Evolutionary conservation across 2,888 invertebrate species (phyloP), one percentile per base, ranked within the genome.

Genomic region (Idaea dimidiata): DNA sequence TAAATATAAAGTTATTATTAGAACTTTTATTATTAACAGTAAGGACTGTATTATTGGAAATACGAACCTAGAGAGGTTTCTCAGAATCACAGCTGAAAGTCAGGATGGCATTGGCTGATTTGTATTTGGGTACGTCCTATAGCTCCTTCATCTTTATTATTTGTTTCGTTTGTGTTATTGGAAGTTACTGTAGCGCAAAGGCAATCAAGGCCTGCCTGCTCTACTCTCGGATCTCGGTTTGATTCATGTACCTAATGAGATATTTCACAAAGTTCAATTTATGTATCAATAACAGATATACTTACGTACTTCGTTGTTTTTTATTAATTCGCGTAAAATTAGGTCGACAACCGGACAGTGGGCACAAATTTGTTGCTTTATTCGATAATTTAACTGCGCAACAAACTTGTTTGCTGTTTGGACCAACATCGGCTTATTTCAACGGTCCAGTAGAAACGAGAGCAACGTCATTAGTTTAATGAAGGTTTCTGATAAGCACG

Each of bases 71-170:
- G 58, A 63, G 75, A 79, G 77, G 72, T 74, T 74, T 75, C 76
- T 70, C 69, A 75, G 72, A 76, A 73, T 73, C 69, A 73, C 68
- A 73, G 73, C 78, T 78, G 79, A 80, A 80, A 80, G 78, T 82
- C 86, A 83, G 77, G 83, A 91, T 92, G 91, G 89, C 91, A 72
- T 81, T 91, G 76, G 84, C 88, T 74, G 88, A 91, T 82, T 78
- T 91, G 79, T 91, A 87, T 83, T 82, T 86, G 79, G 91, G 92
- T 92, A 91, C 78, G 91, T 89, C 72, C 67, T 77, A 69, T 76
- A 73, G 65, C 60, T 32, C 70, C 71, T 63, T 70, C 70, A 71
- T 66, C 72, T 59, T 60, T 67, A 68, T 78, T 80, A 76, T 80
- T 80, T 82, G 76, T 79, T 83, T 84, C 79, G 65, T 65, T 73